These are phyloP conservation scores for Chelmon rostratus DNA, from an alignment of 2,797 vertebrate species.

Conservation along the genomic window DNA sequence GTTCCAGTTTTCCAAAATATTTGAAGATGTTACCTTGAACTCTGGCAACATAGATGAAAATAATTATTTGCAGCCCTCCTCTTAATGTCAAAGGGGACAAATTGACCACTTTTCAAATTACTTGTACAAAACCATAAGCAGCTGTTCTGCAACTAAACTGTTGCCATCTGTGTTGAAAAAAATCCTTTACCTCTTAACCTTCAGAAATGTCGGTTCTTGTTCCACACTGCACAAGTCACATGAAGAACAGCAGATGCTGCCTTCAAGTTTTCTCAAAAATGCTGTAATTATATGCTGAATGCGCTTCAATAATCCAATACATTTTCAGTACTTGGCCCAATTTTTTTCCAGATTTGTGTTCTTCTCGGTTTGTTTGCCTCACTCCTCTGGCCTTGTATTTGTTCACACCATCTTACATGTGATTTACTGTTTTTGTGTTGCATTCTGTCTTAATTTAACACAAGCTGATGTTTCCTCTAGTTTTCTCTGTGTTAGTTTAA, in stretches of 20 bases:
- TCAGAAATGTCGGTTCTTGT: not conserved
- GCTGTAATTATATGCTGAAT: not conserved
- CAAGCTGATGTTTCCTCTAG: not conserved
- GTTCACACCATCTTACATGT: not conserved
- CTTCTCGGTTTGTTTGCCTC: not conserved
- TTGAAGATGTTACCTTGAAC: too few species aligned
- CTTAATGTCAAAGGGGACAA: too few species aligned
- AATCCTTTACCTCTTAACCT: not conserved
- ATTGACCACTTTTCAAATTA: not conserved
- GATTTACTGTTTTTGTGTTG: not conserved
- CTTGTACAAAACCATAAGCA: not conserved
- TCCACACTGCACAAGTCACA: not conserved
- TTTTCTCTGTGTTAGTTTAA: not conserved
- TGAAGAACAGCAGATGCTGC: not conserved
- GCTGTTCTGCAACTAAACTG: not conserved
- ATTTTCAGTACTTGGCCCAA: not conserved
- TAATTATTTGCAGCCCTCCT: too few species aligned
- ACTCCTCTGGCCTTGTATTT: not conserved
- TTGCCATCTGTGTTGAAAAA: not conserved
- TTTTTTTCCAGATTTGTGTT: not conserved
- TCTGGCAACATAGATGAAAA: too few species aligned
- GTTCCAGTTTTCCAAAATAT: not conserved
- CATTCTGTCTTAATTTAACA: slow-evolving; percentile 9
- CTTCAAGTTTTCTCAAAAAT: not conserved
- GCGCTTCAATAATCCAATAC: not conserved